Conservation (phyloP, 2,113 vertebrate genomes). For the Arothron firmamentum region DNA sequence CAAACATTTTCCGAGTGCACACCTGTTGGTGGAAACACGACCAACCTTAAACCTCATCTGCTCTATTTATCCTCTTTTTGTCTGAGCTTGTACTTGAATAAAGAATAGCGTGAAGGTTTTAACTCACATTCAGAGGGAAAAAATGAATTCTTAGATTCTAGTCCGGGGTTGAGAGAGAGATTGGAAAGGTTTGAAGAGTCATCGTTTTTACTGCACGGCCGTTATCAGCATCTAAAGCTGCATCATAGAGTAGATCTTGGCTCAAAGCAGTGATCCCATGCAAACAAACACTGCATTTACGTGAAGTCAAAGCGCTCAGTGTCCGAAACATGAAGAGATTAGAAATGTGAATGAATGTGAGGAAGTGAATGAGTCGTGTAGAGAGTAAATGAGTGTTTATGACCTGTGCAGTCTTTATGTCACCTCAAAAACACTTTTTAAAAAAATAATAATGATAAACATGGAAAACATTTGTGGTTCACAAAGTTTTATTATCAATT, state of each 20-base stretch:
- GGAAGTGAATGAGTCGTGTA: conserved; percentile 7
- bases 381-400: conserved; percentile 27
- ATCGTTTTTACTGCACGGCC: neutral
- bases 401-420: conserved; percentile 21
- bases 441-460: neutral
- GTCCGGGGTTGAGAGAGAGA: conserved; percentile 2
- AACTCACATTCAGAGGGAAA: neutral
- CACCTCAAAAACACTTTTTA: conserved; percentile 4
- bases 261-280: conserved; percentile 3
- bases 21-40: conserved; percentile 6
- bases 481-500: neutral
- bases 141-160: conserved; percentile 14
- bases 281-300: conserved; percentile 22
- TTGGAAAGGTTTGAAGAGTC: neutral
- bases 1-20: neutral
- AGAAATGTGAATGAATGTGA: conserved; percentile 1
- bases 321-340: conserved; percentile 15
- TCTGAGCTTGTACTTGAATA: neutral
- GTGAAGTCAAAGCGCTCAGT: conserved; percentile 36
- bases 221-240: neutral
- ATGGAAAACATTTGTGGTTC: neutral
- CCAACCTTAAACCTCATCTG: neutral
- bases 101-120: neutral
- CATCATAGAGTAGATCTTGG: too few species aligned
- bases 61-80: conserved; percentile 1